phyloP scores from a whole-genome alignment of 2,888 invertebrate genomes.

The Drosophila flavopinicola region DNA sequence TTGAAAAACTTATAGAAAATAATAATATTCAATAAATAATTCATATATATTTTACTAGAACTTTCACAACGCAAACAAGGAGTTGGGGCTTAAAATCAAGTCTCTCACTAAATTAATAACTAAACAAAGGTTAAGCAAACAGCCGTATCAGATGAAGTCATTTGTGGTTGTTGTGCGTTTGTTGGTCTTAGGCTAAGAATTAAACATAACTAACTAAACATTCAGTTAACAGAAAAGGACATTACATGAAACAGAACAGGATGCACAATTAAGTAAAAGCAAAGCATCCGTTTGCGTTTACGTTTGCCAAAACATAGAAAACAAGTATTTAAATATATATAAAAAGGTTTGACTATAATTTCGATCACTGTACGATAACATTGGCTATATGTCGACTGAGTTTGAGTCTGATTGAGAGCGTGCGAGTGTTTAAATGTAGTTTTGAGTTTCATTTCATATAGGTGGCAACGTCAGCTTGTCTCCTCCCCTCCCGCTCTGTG shows the following conservation, averaged over 20 bases:
- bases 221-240: constrained; percentile 41
- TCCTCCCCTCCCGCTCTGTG: no score
- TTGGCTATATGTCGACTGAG: constrained; percentile 30
- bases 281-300: neutral
- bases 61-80: constrained; percentile 52
- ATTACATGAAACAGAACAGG: constrained; percentile 18
- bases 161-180: constrained; percentile 33
- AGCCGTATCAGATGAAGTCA: constrained; percentile 24
- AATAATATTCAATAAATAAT: constrained; percentile 65
- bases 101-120: constrained; percentile 64
- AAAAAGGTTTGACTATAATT: constrained; percentile 51
- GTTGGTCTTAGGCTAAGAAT: constrained; percentile 30
- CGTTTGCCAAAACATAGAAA: constrained; percentile 5
- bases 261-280: constrained; percentile 14
- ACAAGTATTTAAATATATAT: constrained; percentile 10
- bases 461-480: constrained; percentile 21
- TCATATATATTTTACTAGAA: constrained; percentile 63
- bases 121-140: constrained; percentile 41
- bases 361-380: constrained; percentile 53
- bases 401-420: constrained; percentile 38
- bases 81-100: constrained; percentile 41
- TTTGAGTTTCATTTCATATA: constrained; percentile 62
- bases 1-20: constrained; percentile 5
- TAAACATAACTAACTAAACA: constrained; percentile 56
- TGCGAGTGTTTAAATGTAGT: constrained; percentile 41